Percentiles rank a stretch among this genome's conserved stretches.
phyloP scores from a whole-genome alignment of 2,888 invertebrate genomes.

The Caradrina clavipalpis region DNA sequence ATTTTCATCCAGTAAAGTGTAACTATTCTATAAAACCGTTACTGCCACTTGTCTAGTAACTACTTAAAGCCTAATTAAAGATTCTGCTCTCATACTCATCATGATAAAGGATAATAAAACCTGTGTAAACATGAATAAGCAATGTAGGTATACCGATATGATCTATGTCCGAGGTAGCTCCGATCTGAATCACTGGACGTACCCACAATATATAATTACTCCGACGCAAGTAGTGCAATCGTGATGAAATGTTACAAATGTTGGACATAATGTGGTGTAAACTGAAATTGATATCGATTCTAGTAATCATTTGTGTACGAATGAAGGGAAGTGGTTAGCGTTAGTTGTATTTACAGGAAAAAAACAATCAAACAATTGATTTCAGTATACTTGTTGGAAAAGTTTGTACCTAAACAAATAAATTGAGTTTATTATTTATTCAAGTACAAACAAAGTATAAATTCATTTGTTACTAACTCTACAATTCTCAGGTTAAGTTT shows the following conservation, averaged over 20 bases:
- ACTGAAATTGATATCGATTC: slow-evolving; percentile 3
- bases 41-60: slow-evolving; percentile 33
- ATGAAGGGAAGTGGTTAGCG: background rate
- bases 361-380: background rate
- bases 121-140: slow-evolving; percentile 59
- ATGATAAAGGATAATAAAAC: slow-evolving; percentile 58
- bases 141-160: slow-evolving; percentile 50
- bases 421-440: background rate
- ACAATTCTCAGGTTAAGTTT: background rate
- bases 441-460: background rate
- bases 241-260: slow-evolving; percentile 47
- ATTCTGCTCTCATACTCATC: slow-evolving; percentile 57
- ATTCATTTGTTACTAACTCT: background rate
- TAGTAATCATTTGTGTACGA: slow-evolving; percentile 1
- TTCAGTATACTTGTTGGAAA: slow-evolving; percentile 11
- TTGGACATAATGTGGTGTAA: slow-evolving; percentile 30
- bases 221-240: slow-evolving; percentile 29
- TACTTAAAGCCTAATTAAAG: slow-evolving; percentile 39
- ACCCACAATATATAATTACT: slow-evolving; percentile 30
- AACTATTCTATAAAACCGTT: slow-evolving; percentile 41
- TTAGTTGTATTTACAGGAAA: slow-evolving; percentile 9
- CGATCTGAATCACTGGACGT: slow-evolving; percentile 53
- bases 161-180: slow-evolving; percentile 45
- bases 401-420: background rate
- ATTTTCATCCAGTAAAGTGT: slow-evolving; percentile 17